Evolutionary conservation across 2,888 invertebrate genomes (phyloP).

Genomic region (Ophion costatus): DNA sequence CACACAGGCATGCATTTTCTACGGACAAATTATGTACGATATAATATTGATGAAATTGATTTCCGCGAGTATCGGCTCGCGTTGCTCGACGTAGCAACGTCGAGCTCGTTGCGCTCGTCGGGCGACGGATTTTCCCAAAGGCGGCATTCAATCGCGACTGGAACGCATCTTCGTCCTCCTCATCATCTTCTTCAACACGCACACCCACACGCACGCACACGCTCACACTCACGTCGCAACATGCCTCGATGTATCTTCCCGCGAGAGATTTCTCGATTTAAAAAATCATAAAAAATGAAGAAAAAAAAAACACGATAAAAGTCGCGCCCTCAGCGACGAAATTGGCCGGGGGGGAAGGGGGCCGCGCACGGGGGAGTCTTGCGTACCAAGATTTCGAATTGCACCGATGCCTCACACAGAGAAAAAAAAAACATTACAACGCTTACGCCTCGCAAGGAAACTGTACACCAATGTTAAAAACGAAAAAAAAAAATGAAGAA

Average conservation of each 20-base stretch:
- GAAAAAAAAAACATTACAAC: conserved; percentile 60
- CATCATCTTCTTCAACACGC: conserved; percentile 60
- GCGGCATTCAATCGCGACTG: conserved; percentile 55
- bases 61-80: background rate
- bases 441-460: conserved; percentile 75
- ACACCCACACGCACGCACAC: conserved; percentile 62
- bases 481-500: conserved; percentile 41
- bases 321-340: background rate
- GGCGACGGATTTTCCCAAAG: conserved; percentile 21
- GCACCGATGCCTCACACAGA: conserved; percentile 78
- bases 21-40: conserved; percentile 35
- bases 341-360: conserved; percentile 69
- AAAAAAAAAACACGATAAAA: conserved; percentile 12
- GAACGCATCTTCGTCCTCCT: conserved; percentile 63
- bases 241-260: conserved; percentile 47
- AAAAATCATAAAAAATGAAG: conserved; percentile 7
- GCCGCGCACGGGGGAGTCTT: conserved; percentile 46
- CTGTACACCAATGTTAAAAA: conserved; percentile 72
- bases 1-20: conserved; percentile 25
- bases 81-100: background rate
- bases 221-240: conserved; percentile 53
- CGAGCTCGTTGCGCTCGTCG: background rate
- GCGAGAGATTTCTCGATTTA: conserved; percentile 43
- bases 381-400: conserved; percentile 76
- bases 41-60: background rate